Percentiles rank a stretch among this genome's conserved stretches.
Evolutionary conservation across 2,888 invertebrate genomes (phyloP).

Genomic region (Euplagia quadripunctaria): DNA sequence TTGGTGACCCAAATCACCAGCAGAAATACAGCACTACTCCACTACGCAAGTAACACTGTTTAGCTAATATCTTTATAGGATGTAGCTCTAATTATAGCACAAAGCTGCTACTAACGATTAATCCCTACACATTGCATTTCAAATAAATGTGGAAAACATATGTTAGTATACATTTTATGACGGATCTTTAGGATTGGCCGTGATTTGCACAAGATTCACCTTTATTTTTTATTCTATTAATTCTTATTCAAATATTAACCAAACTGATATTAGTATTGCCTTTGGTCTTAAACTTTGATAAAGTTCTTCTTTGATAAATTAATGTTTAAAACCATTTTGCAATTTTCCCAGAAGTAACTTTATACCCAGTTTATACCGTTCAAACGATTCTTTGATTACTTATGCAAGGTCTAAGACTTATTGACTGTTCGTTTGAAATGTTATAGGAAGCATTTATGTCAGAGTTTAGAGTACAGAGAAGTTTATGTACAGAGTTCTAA

Average conservation of each 20-base stretch:
- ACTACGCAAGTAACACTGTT: too few relatives aligned
- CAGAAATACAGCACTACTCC: too few relatives aligned
- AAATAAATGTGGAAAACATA: too few relatives aligned
- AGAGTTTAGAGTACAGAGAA: background rate
- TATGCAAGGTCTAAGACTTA: constrained; percentile 14
- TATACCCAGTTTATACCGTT: constrained; percentile 11
- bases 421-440: constrained; percentile 1
- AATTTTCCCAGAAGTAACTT: constrained; percentile 18
- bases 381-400: constrained; percentile 17
- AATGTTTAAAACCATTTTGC: constrained; percentile 3
- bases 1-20: too few relatives aligned
- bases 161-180: too few relatives aligned
- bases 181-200: background rate
- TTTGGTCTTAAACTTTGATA: background rate
- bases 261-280: background rate
- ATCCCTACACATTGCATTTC: too few relatives aligned
- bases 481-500: too few relatives aligned
- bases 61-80: too few relatives aligned
- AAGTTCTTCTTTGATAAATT: constrained; percentile 19
- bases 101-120: too few relatives aligned
- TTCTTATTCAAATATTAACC: background rate
- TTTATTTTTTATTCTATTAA: background rate
- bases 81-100: too few relatives aligned
- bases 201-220: background rate
- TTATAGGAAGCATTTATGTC: background rate